Base-by-base conservation (phyloP, 2,888 invertebrate species). In the Punctoribates punctum region DNA sequence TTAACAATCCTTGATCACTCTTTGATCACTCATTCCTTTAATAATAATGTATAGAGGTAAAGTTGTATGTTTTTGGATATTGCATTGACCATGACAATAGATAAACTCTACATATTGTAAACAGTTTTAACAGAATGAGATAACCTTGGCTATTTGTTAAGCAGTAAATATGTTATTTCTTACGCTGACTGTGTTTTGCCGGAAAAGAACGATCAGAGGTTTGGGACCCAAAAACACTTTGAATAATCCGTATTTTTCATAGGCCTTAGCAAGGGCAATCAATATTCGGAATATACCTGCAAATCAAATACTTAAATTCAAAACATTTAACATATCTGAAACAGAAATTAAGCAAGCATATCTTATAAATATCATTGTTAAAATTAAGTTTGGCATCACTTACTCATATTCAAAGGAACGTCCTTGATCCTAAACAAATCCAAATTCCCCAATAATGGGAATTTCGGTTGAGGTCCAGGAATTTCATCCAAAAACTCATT, bases 401-500 rank as follows among this genome's bases (percentile, higher is more conserved):
- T 73, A 73, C 73, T 6, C 60, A 17, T 11, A 54, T 27, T 54
- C 13, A 54, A 17, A 4, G 46, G 27, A 23, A 74, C n/a, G 5
- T n/a, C 34, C 13, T 20, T 67, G 4, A 23, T 46, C 2, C 57
- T 8, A 54, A 74, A 74, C 15, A 74, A 4, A 23, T 74, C 38
- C 11, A 74, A 15, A 74, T 74, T 48, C 8, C 74, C 74, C 1
- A 74, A 17, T 20, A 54, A 11, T 11, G 23, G 25, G 57, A 17
- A 23, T 15, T n/a, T 17, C 20, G 27, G 29, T 15, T 54, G 3
- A 23, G 74, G 74, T 23, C 74, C 74, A 34, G 74, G 62, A 74
- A 74, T 74, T 67, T 67, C 3, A 34, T 3, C 23, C 46, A 73
- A 20, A 3, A 4, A 5, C 4, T 73, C 20, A 73, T 42, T 13